A percentile compares a stretch with the other conserved stretches of the same genome.
Conservation (phyloP, 2,888 invertebrate genomes). For the Periphyllus acericola region DNA sequence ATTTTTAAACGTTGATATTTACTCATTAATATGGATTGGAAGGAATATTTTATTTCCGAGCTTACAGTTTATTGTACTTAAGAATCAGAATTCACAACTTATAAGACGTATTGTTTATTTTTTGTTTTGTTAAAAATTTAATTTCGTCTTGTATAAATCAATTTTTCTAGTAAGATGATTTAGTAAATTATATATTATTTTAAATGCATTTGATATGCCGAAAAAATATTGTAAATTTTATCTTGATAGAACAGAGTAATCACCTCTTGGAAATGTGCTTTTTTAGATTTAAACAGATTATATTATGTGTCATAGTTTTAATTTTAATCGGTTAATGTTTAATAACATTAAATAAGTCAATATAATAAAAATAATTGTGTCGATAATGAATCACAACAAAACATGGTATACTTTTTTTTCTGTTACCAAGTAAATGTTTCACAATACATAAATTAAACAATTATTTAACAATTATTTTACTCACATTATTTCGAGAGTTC, state of each 20-base stretch:
- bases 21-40: conserved; percentile 24
- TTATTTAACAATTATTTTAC: conserved; percentile 65
- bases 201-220: too few species aligned
- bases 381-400: not conserved
- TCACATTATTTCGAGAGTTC: conserved; percentile 79
- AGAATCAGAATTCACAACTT: not conserved
- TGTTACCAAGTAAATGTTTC: not conserved
- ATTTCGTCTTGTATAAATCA: not conserved
- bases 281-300: too few species aligned
- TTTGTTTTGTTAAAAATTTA: not conserved
- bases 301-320: too few species aligned
- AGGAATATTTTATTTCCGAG: not conserved
- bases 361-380: too few species aligned
- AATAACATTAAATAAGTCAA: too few species aligned
- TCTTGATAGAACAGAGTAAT: not conserved
- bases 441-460: not conserved
- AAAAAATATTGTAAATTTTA: not conserved
- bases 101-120: not conserved
- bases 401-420: not conserved
- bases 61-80: too few species aligned
- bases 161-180: not conserved
- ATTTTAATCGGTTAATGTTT: too few species aligned
- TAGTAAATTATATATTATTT: too few species aligned
- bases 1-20: not conserved
- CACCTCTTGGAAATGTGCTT: not conserved